Evolutionary conservation across 2,797 vertebrate species (phyloP), one percentile per base, ranked within the genome.

Genomic region (Rhinella marina): DNA sequence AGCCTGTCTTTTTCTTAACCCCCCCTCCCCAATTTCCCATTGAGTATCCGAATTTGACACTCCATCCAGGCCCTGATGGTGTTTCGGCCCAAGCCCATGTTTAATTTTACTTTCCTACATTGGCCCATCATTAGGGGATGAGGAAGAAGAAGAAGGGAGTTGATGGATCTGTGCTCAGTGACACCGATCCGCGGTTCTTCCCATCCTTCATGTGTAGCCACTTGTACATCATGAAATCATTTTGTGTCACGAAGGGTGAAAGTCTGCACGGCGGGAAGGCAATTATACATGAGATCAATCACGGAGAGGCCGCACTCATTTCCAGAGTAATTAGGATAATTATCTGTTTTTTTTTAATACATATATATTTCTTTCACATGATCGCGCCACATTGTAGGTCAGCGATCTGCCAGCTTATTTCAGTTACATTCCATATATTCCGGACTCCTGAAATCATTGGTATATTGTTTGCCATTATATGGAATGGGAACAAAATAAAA

Each of bases 201-300:
- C 72, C 72, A 86, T 86, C 70, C 75, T 86, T 86, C 68, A 86
- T 66, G 59, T 85, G 70, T 66, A 59, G 72, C 81, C 27, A 41
- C 68, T 61, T 88, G 87, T 88, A 85, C 87, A 88, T 89, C 84
- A 86, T 89, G 88, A 86, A 89, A 89, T 78, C 79, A 89, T 89
- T 89, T 89, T 77, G 80, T 82, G 84, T 82, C 84, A 86, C 77
- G 75, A 79, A 78, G 79, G 84, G 88, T 86, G 73, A 88, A 86
- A 85, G 77, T 56, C 83, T 85, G 68, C 57, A 21, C 79, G 61
- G 78, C 78, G 68, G 84, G 87, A 21, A 89, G 87, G 79, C 72
- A 89, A 82, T 89, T 89, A 82, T 89, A 82, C 88, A 78, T 4
- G 11, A 76, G 23, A 89, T 89, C 79, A 89, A 89, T 89, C 88